Percentiles rank a stretch among this genome's conserved stretches.
Conservation (phyloP, 1,140 invertebrate genomes). For the Branchinecta lindahli region DNA sequence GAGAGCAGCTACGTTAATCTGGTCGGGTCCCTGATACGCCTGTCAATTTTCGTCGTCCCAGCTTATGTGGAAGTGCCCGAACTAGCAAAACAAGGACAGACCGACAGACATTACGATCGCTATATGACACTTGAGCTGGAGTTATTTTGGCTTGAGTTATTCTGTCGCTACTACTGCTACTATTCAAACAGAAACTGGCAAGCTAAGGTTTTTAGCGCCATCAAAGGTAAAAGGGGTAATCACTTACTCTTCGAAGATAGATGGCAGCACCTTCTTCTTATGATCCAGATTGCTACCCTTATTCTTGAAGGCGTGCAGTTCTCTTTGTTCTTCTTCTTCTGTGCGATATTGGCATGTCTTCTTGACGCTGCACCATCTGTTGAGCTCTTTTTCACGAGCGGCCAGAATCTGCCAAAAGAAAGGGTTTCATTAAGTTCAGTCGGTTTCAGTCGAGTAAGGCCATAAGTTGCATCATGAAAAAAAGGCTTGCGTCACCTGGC, state of each 20-base stretch:
- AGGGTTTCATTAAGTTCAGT: neutral
- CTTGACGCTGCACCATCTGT: slow-evolving; percentile 84
- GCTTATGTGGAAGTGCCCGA: too few species aligned
- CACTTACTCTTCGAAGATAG: slow-evolving; percentile 45
- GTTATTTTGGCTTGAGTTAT: too few species aligned
- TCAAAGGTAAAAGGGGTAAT: neutral
- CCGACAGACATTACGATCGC: too few species aligned
- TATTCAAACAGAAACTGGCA: too few species aligned
- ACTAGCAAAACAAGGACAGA: too few species aligned
- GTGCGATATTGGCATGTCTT: slow-evolving; percentile 65
- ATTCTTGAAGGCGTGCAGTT: slow-evolving; percentile 53
- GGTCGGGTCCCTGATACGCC: too few species aligned
- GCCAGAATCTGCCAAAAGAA: slow-evolving; percentile 54
- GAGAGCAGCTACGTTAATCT: too few species aligned
- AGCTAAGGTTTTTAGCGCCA: too few species aligned
- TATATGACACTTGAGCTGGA: too few species aligned
- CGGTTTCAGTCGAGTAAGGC: neutral
- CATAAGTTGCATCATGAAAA: neutral
- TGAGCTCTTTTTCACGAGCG: slow-evolving; percentile 81
- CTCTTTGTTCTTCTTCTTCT: slow-evolving; percentile 59
- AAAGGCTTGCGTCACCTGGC: too few species aligned
- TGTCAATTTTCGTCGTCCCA: too few species aligned
- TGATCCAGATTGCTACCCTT: slow-evolving; percentile 53
- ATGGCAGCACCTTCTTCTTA: slow-evolving; percentile 71
- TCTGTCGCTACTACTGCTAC: too few species aligned